A percentile compares a stretch with the other conserved stretches of the same genome.
Conservation (phyloP, 2,113 vertebrate species). For the Malurus melanocephalus region DNA sequence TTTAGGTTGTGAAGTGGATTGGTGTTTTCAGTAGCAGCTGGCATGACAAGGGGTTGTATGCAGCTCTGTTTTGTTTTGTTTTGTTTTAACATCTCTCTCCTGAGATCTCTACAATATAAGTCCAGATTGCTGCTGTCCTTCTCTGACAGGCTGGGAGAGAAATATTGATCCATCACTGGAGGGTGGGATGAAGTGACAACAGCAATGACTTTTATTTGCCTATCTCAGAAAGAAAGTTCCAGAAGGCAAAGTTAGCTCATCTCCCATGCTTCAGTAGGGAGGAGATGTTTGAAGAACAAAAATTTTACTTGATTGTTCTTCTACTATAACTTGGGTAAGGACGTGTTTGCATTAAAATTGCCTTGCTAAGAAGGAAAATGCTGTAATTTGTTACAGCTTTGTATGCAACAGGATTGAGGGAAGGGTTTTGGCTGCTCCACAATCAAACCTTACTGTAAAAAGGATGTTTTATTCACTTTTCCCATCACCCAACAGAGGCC, state of each 20-base stretch:
- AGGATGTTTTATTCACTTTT: not conserved
- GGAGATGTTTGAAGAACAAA: not conserved
- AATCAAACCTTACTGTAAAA: not conserved
- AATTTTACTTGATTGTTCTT: not conserved
- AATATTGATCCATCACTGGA: not conserved
- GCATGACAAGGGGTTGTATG: not conserved
- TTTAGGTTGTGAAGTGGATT: not conserved
- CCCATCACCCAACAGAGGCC: not conserved
- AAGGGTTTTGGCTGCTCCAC: not conserved
- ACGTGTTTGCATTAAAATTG: not conserved
- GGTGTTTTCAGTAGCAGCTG: not conserved
- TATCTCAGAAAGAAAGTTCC: not conserved
- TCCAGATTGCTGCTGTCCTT: conserved; percentile 24
- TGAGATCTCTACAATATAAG: not conserved
- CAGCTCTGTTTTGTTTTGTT: not conserved
- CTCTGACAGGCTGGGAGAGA: not conserved
- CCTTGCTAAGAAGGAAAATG: not conserved
- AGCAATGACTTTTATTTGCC: conserved; percentile 7
- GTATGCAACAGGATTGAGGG: not conserved
- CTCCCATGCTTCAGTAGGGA: not conserved
- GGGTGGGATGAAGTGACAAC: not conserved
- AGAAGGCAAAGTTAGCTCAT: not conserved
- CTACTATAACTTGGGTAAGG: not conserved
- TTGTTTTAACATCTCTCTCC: not conserved
- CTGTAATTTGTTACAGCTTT: not conserved